phyloP scores from a whole-genome alignment of 2,113 vertebrate species.

The Zonotrichia leucophrys region DNA sequence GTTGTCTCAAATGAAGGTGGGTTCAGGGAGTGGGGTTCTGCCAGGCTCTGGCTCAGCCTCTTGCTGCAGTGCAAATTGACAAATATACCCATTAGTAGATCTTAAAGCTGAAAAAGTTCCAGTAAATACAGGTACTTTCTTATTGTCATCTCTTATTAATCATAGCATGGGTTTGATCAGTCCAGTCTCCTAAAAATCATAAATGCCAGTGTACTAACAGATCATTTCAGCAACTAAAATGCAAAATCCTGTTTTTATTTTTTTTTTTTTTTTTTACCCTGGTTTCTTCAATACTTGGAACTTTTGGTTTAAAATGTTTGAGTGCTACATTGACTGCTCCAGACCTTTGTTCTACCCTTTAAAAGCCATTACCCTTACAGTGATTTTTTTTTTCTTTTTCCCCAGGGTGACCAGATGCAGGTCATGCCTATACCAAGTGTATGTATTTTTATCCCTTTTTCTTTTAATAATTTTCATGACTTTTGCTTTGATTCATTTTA shows the following conservation, averaged over 20 bases:
- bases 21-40: neutral
- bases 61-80: neutral
- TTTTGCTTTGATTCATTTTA: conserved; percentile 66
- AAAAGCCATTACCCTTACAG: conserved; percentile 64
- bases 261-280: conserved; percentile 1
- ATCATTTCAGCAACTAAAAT: conserved; percentile 42
- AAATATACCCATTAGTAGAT: neutral
- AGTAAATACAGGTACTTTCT: conserved; percentile 44
- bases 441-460: conserved; percentile 84
- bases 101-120: conserved; percentile 14
- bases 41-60: conserved; percentile 1
- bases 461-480: conserved; percentile 64
- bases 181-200: conserved; percentile 44
- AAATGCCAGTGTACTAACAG: conserved; percentile 7
- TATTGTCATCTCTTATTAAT: conserved; percentile 37
- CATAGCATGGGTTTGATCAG: conserved; percentile 42
- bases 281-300: conserved; percentile 46
- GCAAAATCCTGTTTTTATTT: neutral
- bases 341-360: conserved; percentile 61
- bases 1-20: neutral
- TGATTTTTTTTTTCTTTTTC: conserved; percentile 74
- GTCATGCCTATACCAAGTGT: conserved; percentile 92
- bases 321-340: conserved; percentile 36
- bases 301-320: conserved; percentile 52
- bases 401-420: conserved; percentile 92